Evolutionary conservation across 1,140 invertebrate genomes (phyloP).

Genomic region (Amyelois transitella): DNA sequence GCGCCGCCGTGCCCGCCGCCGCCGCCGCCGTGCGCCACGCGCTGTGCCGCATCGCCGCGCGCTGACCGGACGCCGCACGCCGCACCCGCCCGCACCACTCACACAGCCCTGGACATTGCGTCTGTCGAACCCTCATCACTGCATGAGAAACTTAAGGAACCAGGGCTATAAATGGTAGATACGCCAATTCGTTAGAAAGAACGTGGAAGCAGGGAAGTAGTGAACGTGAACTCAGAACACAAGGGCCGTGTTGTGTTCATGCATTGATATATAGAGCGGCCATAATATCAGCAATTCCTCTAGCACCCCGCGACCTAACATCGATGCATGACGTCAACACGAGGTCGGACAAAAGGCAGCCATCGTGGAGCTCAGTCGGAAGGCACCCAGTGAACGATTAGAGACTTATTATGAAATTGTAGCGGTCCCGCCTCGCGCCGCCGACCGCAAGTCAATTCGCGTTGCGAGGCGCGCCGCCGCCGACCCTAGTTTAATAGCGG

Average conservation of each 20-base stretch:
- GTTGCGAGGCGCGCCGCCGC: constrained; percentile 25
- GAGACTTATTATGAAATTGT: constrained; percentile 62
- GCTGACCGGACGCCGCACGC: constrained; percentile 40
- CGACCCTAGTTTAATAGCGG: constrained; percentile 59
- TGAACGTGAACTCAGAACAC: not conserved
- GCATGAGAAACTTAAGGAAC: not conserved
- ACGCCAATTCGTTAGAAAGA: not conserved
- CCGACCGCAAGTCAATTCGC: constrained; percentile 4
- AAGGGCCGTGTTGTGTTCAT: not conserved
- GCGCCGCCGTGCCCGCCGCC: constrained; percentile 64
- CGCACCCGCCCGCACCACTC: constrained; percentile 16
- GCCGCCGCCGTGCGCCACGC: constrained; percentile 63
- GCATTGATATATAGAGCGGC: not conserved
- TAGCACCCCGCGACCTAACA: not conserved
- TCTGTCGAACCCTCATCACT: not conserved
- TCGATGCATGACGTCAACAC: not conserved
- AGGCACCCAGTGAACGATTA: constrained; percentile 36
- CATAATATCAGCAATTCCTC: not conserved
- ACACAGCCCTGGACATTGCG: not conserved
- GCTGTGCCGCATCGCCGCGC: constrained; percentile 62
- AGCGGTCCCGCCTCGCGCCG: constrained; percentile 26
- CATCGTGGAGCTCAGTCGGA: constrained; percentile 11
- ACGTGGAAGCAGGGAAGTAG: not conserved
- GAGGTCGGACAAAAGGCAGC: constrained; percentile 1
- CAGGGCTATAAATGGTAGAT: not conserved